Base-by-base conservation (phyloP, 2,797 vertebrate genomes). In the Catamblyrhynchus diadema region DNA sequence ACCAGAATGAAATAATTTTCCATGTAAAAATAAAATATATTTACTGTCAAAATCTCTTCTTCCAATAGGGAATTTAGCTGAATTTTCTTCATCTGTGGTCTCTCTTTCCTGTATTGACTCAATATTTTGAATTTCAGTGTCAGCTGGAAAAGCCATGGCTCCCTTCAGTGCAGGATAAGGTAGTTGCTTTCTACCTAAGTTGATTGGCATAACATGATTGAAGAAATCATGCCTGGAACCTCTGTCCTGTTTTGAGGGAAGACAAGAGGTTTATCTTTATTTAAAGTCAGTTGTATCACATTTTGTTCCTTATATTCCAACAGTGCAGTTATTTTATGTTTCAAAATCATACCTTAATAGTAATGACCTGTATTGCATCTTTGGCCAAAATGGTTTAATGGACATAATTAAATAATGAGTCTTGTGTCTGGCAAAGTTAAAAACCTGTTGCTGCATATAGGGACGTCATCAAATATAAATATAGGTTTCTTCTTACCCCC, bases 11-110 rank as follows among this genome's bases (percentile, higher is more conserved):
- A 64, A 35, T 41, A 18, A 9, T 33, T 33, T 69, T 61, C 37
- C 47, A 2, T 67, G 14, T 60, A 66, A 88, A 89, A 71, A 42
- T 79, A 9, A 91, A 85, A 88, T 60, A 67, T 86, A 98, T 98
- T 98, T 97, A 99, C 99, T 96, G 94, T 99, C 98, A 78, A 98
- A 97, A 97, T 99, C 98, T 97, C 98, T 97, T 95, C 98, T 98
- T 96, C 97, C 97, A 89, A 98, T 96, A 19, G 98, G 97, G 77
- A 98, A 97, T 88, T 98, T 98, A 97, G 96, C 95, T 86, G 96
- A 94, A 74, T 98, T 98, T 97, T 98, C 97, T 96, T 98, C 98
- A 8, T 97, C 96, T 41, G 80, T 94, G 54, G 95, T 97, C 81
- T 99, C 98, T 96, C 98, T 98, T 90, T 98, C 98, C 45, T 98